These are phyloP conservation scores for Myocastor coypus DNA, from an alignment of 2,113 vertebrate species.

Conservation along the genomic window DNA sequence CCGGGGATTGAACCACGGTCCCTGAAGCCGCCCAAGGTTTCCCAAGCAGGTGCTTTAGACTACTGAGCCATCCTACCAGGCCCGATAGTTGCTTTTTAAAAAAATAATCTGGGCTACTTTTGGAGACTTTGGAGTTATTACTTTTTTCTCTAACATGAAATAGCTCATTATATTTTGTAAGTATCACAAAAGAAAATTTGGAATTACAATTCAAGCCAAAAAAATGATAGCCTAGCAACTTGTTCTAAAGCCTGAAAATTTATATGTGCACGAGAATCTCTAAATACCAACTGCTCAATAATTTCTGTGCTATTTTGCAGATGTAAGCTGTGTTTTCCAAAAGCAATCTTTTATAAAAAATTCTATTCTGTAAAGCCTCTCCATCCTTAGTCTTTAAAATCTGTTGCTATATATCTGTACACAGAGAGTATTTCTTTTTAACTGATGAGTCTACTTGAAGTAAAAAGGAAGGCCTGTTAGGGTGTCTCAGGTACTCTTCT, in stretches of 20 bases:
- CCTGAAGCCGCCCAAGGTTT: too few species aligned
- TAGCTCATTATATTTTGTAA: conserved; percentile 10
- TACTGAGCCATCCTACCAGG: too few species aligned
- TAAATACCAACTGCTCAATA: conserved; percentile 36
- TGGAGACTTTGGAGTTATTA: conserved; percentile 41
- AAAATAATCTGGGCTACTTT: too few species aligned
- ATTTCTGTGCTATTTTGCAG: conserved; percentile 40
- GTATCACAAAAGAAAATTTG: conserved; percentile 34
- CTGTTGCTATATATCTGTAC: neutral
- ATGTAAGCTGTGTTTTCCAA: neutral
- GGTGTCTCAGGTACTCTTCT: neutral
- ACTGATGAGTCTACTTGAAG: neutral
- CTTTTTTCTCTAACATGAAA: neutral
- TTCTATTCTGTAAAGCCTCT: conserved; percentile 15
- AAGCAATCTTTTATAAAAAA: conserved; percentile 35
- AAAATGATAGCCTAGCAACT: conserved; percentile 41
- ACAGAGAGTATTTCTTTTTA: conserved; percentile 18
- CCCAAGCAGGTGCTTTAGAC: too few species aligned
- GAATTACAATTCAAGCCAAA: conserved; percentile 42
- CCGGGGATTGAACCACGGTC: too few species aligned
- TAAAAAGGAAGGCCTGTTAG: conserved; percentile 27
- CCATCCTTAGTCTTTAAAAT: conserved; percentile 46
- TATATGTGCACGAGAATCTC: conserved; percentile 29
- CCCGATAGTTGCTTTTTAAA: too few species aligned
- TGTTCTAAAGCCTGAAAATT: conserved; percentile 56